These are phyloP conservation scores for Sycophila sp. DNA, from an alignment of 1,140 invertebrate species.

Conservation along the genomic window DNA sequence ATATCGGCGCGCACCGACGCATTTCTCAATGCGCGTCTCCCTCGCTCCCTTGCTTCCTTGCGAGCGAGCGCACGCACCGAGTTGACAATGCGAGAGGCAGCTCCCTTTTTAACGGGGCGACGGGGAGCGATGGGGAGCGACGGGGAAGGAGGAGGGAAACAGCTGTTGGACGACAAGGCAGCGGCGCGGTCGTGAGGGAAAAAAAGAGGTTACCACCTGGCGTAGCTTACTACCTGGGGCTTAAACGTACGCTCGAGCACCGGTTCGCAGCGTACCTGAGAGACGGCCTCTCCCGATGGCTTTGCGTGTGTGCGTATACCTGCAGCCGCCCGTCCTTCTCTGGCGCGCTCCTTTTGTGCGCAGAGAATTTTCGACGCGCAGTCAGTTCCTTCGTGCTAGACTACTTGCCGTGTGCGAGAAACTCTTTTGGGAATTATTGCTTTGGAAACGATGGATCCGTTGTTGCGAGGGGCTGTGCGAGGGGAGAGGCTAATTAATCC, in stretches of 20 bases:
- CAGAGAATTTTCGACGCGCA: constrained; percentile 40
- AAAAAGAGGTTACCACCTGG: constrained; percentile 63
- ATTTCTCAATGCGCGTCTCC: background rate
- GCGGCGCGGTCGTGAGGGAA: constrained; percentile 42
- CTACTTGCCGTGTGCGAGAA: constrained; percentile 42
- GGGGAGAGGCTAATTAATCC: too few relatives aligned
- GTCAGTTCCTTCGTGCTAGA: constrained; percentile 34
- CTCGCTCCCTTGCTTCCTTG: background rate
- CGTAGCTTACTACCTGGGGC: constrained; percentile 58
- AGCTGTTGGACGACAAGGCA: constrained; percentile 57
- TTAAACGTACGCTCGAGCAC: constrained; percentile 42
- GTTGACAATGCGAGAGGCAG: constrained; percentile 60
- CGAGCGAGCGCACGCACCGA: constrained; percentile 17
- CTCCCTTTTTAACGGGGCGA: constrained; percentile 41
- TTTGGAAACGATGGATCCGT: constrained; percentile 4
- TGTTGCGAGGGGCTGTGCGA: too few relatives aligned
- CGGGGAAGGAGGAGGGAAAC: constrained; percentile 61
- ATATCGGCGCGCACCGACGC: too few relatives aligned
- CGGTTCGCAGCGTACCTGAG: constrained; percentile 50
- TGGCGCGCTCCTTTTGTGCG: constrained; percentile 51
- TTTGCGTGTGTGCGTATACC: background rate
- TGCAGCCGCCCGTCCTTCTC: background rate
- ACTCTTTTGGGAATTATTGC: constrained; percentile 42
- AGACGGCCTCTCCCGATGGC: too few relatives aligned
- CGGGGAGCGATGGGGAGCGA: too few relatives aligned